These are phyloP conservation scores for Rhopalosiphum nymphaeae DNA, from an alignment of 2,888 invertebrate genomes.

Conservation along the genomic window DNA sequence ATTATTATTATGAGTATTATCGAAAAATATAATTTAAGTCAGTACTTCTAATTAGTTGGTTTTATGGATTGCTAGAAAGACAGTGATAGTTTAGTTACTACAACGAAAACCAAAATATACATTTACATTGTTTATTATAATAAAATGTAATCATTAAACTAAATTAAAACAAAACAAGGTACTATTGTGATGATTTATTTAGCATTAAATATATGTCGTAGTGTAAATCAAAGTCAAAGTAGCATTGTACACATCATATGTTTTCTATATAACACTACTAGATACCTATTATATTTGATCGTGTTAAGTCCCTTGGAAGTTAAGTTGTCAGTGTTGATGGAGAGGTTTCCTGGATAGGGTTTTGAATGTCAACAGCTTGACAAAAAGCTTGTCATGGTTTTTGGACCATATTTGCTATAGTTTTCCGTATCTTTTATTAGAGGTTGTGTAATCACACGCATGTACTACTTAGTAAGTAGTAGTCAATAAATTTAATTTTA, in stretches of 20 bases:
- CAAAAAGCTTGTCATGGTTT: slow-evolving; percentile 24
- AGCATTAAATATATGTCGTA: not conserved
- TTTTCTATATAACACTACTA: not conserved
- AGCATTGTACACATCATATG: not conserved
- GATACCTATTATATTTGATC: not conserved
- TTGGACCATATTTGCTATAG: not conserved
- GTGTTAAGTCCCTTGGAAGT: slow-evolving; percentile 6
- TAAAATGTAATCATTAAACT: not conserved
- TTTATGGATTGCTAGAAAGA: not conserved
- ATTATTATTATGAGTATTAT: not conserved
- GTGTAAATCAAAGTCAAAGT: not conserved
- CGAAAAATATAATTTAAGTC: not conserved
- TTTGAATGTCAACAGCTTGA: slow-evolving; percentile 35
- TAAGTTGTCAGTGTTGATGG: slow-evolving; percentile 36
- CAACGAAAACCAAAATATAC: not conserved
- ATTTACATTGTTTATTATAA: not conserved
- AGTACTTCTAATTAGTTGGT: not conserved
- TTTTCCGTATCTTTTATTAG: slow-evolving; percentile 10
- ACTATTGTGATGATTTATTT: not conserved
- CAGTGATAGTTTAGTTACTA: not conserved
- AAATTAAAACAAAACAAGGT: not conserved
- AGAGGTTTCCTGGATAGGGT: slow-evolving; percentile 5
- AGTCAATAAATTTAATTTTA: not conserved
- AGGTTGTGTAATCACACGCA: not conserved
- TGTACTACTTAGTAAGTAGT: not conserved